A percentile compares a stretch with the other conserved stretches of the same genome.
Evolutionary conservation across 2,113 vertebrate species (phyloP).

Genomic region (Bagarius yarrelli): DNA sequence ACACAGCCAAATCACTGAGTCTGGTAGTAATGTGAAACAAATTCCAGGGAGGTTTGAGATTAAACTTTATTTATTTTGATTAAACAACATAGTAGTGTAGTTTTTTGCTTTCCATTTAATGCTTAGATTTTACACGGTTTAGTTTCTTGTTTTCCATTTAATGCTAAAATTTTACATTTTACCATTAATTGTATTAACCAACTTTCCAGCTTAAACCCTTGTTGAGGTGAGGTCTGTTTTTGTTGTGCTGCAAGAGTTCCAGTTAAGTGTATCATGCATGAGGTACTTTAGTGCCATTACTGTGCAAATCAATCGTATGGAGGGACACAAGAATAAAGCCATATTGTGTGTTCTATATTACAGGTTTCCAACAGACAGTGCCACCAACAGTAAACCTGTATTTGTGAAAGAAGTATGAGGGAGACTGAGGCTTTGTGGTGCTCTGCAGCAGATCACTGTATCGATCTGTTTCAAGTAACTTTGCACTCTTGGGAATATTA

Average conservation of each 20-base stretch:
- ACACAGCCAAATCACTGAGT: slow-evolving; percentile 38
- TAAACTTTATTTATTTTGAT: neutral
- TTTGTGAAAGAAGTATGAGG: neutral
- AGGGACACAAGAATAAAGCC: slow-evolving; percentile 1
- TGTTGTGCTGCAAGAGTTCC: neutral
- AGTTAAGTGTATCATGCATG: neutral
- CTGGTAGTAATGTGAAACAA: slow-evolving; percentile 11
- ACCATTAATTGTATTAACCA: neutral
- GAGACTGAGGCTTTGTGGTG: slow-evolving; percentile 46
- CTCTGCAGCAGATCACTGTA: slow-evolving; percentile 57
- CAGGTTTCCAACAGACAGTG: neutral
- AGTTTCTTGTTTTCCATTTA: neutral
- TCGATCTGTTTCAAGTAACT: slow-evolving; percentile 72
- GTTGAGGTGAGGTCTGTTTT: neutral
- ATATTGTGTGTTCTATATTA: neutral
- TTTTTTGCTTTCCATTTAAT: neutral
- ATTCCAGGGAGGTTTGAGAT: slow-evolving; percentile 4
- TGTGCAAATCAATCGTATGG: no score
- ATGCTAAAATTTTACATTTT: neutral
- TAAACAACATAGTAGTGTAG: neutral
- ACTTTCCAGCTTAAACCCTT: neutral
- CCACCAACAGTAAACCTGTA: neutral
- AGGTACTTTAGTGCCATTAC: neutral
- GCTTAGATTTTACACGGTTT: neutral
- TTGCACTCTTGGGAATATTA: slow-evolving; percentile 69